Base-by-base conservation (phyloP, 2,797 vertebrate genomes). In the Dipus sagitta region DNA sequence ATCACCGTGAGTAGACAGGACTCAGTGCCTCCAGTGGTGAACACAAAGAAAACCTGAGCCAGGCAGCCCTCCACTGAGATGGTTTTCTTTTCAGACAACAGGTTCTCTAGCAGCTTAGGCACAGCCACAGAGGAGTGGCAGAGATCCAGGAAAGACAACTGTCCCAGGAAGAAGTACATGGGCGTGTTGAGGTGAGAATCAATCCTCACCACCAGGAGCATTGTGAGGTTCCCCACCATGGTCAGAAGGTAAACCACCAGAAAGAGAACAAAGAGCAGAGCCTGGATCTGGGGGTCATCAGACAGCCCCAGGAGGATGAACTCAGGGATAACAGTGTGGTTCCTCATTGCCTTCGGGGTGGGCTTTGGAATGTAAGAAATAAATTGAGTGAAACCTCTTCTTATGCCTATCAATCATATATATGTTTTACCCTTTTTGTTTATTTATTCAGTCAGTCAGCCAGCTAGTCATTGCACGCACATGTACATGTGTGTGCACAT, bases 91-190 rank as follows among this genome's bases (percentile, higher is more conserved):
- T 79, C 85, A 47, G 96, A 96, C 38, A 96, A 52, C 47, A 97
- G 95, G 32, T 94, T 95, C 88, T 96, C 96, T 68, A 96, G 6
- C 21, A 97, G 67, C 75, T 94, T 97, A 52, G 96, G 96, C 54
- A 96, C 92, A 1, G 90, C 90, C 71, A 97, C 94, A 17, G 96
- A 95, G 8, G 96, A 95, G 30, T 96, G 95, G 26, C 96, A 97
- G 82, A 97, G 95, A 85, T 97, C 95, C n/a, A 97, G 20, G 47
- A 97, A 97, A 67, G 94, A 96, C 88, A 96, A 8, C 0, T 97
- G 96, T 72, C 92, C 93, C 94, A 96, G 71, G 79, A 97, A 97
- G 85, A 96, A 97, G 93, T 96, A 96, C 96, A 96, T 95, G 24
- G 96, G 94, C 2, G 78, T 90, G 34, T 92, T 71, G 47, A 97